A percentile compares a stretch with the other conserved stretches of the same genome.
These are phyloP conservation scores for Triplophysa bombifrons DNA, from an alignment of 2,797 vertebrate genomes.

Conservation along the genomic window DNA sequence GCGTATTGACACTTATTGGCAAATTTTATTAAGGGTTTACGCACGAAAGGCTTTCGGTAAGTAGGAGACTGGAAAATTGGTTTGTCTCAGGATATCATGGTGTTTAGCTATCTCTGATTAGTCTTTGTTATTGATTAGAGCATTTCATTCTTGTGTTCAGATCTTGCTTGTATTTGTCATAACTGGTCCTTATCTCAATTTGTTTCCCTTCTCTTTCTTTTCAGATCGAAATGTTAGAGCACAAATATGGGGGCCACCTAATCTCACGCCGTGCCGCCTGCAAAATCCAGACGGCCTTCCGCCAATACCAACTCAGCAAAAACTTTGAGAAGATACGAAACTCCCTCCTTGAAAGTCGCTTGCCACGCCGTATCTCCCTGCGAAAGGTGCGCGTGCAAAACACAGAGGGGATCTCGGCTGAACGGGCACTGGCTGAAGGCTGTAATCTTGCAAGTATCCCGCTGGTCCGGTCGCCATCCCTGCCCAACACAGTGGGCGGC, in stretches of 20 bases:
- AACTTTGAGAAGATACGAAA: conserved; percentile 99
- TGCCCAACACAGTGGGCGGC: conserved; percentile 88
- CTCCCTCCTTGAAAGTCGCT: conserved; percentile 94
- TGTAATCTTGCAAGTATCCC: conserved; percentile 89
- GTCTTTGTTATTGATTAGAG: conserved; percentile 28
- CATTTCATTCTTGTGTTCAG: conserved; percentile 7
- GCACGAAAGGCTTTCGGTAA: background rate
- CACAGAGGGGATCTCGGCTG: conserved; percentile 87
- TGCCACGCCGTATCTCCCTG: conserved; percentile 93
- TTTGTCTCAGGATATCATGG: conserved; percentile 27
- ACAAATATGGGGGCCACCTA: conserved; percentile 97
- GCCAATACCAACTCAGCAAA: conserved; percentile 99
- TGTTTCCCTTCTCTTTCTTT: conserved; percentile 45
- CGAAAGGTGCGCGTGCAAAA: conserved; percentile 90
- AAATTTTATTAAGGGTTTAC: background rate
- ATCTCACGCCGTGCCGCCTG: conserved; percentile 95
- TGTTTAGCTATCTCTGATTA: conserved; percentile 25
- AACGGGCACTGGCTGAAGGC: conserved; percentile 92
- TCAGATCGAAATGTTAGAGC: conserved; percentile 99
- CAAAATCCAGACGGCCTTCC: conserved; percentile 98
- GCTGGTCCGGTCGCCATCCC: conserved; percentile 88
- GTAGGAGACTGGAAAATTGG: conserved; percentile 4
- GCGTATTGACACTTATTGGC: conserved; percentile 9
- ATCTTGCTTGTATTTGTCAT: background rate
- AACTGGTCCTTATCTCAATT: background rate